Evolutionary conservation across 2,888 invertebrate species (phyloP).

Genomic region (Lagria hirta): DNA sequence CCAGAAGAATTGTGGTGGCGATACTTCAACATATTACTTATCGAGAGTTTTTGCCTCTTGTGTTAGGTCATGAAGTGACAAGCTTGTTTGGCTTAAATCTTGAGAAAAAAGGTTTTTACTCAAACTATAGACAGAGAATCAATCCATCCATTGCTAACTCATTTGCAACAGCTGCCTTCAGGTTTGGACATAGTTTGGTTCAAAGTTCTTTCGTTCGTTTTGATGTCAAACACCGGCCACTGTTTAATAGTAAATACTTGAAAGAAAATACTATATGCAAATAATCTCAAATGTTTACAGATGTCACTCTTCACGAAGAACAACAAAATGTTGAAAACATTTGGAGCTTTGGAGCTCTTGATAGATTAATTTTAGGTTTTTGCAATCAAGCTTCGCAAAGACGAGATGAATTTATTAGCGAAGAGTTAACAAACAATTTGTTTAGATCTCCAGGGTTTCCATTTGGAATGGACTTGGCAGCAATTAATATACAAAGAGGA

Average conservation of each 20-base stretch:
- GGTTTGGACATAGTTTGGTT: conserved; percentile 85
- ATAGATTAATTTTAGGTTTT: conserved; percentile 75
- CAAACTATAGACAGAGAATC: conserved; percentile 67
- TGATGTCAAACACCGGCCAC: conserved; percentile 67
- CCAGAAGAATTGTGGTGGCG: conserved; percentile 78
- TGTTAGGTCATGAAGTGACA: conserved; percentile 72
- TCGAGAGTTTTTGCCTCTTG: conserved; percentile 78
- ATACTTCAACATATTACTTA: conserved; percentile 83
- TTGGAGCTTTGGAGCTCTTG: conserved; percentile 77
- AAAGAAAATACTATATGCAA: conserved; percentile 1
- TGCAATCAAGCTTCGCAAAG: conserved; percentile 75
- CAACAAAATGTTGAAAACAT: conserved; percentile 69
- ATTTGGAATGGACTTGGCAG: conserved; percentile 84
- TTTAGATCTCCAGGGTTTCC: conserved; percentile 72
- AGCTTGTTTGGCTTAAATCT: conserved; percentile 74
- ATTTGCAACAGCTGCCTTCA: conserved; percentile 80
- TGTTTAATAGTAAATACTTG: conserved; percentile 68
- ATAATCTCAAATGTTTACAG: conserved; percentile 52
- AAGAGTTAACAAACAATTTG: conserved; percentile 79
- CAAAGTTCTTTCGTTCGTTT: conserved; percentile 75
- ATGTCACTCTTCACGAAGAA: conserved; percentile 79
- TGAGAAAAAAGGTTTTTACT: conserved; percentile 67
- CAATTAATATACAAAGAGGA: conserved; percentile 84
- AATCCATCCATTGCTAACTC: conserved; percentile 77
- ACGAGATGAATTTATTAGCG: conserved; percentile 79